Evolutionary conservation across 2,113 vertebrate species (phyloP).

Genomic region (Poicephalus meyeri): DNA sequence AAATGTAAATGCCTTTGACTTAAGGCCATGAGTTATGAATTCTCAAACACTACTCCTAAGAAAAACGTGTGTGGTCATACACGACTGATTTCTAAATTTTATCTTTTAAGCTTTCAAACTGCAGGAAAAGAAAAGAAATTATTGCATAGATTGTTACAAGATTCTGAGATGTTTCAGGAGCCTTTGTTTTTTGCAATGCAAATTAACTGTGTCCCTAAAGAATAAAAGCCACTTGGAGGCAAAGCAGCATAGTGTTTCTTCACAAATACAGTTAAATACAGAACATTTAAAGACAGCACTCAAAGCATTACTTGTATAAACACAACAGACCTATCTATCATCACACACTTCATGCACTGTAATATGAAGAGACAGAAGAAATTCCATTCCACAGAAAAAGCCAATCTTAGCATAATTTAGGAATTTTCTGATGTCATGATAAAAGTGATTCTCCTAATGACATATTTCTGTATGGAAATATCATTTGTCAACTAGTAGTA

Average conservation of each 20-base stretch:
- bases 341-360: background rate
- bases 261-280: background rate
- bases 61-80: background rate
- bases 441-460: background rate
- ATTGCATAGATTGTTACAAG: background rate
- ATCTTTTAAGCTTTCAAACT: background rate
- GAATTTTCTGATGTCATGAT: slow-evolving; percentile 8
- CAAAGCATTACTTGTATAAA: background rate
- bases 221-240: background rate
- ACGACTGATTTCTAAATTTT: background rate
- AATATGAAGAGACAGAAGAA: background rate
- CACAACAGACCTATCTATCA: background rate
- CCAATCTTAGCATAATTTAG: background rate
- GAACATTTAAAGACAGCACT: background rate
- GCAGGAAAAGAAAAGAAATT: background rate
- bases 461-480: background rate
- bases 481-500: background rate
- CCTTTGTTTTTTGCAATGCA: background rate
- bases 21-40: background rate
- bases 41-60: background rate
- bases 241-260: background rate
- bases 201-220: background rate
- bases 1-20: slow-evolving; percentile 34
- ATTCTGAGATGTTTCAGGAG: background rate
- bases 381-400: background rate